phyloP scores from a whole-genome alignment of 2,888 invertebrate species.

The Chaitophorus viminalis region DNA sequence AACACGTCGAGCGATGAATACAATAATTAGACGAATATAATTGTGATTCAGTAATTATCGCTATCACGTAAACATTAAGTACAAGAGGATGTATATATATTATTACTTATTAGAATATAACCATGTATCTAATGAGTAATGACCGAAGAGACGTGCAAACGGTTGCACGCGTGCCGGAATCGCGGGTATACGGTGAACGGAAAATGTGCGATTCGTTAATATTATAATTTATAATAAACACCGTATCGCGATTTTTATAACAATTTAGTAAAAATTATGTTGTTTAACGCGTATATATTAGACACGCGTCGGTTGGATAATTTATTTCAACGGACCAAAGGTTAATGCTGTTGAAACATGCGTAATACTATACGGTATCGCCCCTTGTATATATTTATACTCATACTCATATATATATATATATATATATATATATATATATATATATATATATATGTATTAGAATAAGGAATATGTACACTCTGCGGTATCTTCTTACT shows the following conservation, averaged over 20 bases:
- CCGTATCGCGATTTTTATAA: not conserved
- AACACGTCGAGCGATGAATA: too few species aligned
- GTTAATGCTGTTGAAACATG: slow-evolving; percentile 19
- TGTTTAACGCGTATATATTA: not conserved
- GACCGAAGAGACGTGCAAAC: not conserved
- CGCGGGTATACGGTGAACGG: not conserved
- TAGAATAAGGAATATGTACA: not conserved
- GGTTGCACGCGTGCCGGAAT: not conserved
- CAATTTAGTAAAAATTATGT: not conserved
- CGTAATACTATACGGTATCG: slow-evolving; percentile 7
- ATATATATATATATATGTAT: not conserved
- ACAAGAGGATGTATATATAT: too few species aligned
- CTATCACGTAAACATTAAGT: too few species aligned
- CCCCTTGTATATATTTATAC: slow-evolving; percentile 20
- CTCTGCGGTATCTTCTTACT: slow-evolving; percentile 36
- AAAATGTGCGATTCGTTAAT: not conserved
- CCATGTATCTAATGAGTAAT: too few species aligned
- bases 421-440: not conserved
- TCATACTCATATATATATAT: not conserved
- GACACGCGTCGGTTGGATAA: slow-evolving; percentile 13
- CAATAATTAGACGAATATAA: too few species aligned
- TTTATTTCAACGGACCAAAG: slow-evolving; percentile 24
- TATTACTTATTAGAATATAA: too few species aligned
- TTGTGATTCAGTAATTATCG: too few species aligned
- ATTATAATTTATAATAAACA: too few species aligned